These are phyloP conservation scores for Anas platyrhynchos DNA, from an alignment of 2,113 vertebrate species.

Conservation along the genomic window DNA sequence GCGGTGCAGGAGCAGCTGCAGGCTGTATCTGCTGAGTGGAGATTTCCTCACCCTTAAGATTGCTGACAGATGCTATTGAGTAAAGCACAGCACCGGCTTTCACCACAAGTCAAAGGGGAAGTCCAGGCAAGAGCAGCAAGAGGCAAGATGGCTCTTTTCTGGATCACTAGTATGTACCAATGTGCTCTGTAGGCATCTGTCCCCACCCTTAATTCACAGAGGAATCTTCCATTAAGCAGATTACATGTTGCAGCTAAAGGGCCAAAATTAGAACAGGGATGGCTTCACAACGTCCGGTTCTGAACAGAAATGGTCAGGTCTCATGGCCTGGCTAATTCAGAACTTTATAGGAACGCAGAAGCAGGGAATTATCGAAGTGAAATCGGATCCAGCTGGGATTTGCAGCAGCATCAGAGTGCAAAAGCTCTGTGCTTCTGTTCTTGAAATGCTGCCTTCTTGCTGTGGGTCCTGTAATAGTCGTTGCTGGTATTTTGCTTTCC, in stretches of 20 bases:
- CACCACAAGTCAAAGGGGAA: slow-evolving; percentile 21
- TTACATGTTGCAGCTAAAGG: background rate
- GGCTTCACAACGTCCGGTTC: background rate
- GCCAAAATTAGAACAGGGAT: background rate
- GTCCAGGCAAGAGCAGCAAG: background rate
- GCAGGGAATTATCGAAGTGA: background rate
- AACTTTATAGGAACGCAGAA: background rate
- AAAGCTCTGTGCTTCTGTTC: background rate
- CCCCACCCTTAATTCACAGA: background rate
- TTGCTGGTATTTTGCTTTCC: background rate
- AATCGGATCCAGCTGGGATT: background rate
- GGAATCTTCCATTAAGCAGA: background rate
- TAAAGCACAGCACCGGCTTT: slow-evolving; percentile 45
- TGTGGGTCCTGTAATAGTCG: background rate
- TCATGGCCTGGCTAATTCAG: background rate
- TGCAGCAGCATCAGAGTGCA: background rate
- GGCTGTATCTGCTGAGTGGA: slow-evolving; percentile 54
- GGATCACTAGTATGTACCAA: background rate
- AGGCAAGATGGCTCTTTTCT: background rate
- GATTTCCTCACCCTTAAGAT: slow-evolving; percentile 46
- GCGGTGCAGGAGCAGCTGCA: slow-evolving; percentile 43
- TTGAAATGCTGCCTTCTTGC: background rate
- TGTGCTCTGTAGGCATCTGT: background rate
- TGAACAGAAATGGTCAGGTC: background rate
- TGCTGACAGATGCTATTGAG: slow-evolving; percentile 62